Base-by-base conservation (phyloP, 35 echinoderm and acorn worm species). In the Hemicentrotus pulcherrimus region DNA sequence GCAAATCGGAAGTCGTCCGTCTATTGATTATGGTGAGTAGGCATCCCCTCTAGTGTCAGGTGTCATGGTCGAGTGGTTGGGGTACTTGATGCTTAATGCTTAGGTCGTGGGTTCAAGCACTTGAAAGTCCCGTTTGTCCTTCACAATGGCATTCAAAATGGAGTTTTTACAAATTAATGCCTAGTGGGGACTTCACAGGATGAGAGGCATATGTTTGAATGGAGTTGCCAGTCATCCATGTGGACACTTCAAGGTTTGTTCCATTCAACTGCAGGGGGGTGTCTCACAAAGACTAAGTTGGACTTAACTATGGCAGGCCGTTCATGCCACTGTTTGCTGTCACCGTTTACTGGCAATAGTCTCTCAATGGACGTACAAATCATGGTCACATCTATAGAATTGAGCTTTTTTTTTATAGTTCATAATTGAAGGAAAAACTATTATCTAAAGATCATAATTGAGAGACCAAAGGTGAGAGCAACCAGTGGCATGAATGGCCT, bases 1-100 rank as follows among this genome's bases (percentile, higher is more conserved):
- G 98, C 50, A 99, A 99, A 92, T 96, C 96, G 60, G 98, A 99
- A 89, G 98, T 99, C 32, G 98, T 99, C 45, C 96, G 95, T 28
- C 88, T 99, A 86, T 95, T 99, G 30, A 97, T 99, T 46, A 96
- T 92, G 95, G 98, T 97, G 93, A 96, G 98, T 97, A 92, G 46
- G 15, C 12, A 30, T 19, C 88, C 32, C 65, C 65, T 78, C 5
- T n/a, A 0, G 65, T 78, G 65, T 78, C 65, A n/a, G 65, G 65
- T 78, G 65, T 78, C 65, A 78, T 24, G 65, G 65, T 78, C 65
- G 65, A 78, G 65, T 78, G 65, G 65, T 78, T 28, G 65, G 65
- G 65, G 18, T 78, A 78, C 65, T 78, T 78, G 65, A 78, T 78
- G 65, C 28, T 78, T 78, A 78, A 78, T 78, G 18, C 65, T 78